Conservation (phyloP, 2,888 invertebrate species). For the Steromphala cineraria region DNA sequence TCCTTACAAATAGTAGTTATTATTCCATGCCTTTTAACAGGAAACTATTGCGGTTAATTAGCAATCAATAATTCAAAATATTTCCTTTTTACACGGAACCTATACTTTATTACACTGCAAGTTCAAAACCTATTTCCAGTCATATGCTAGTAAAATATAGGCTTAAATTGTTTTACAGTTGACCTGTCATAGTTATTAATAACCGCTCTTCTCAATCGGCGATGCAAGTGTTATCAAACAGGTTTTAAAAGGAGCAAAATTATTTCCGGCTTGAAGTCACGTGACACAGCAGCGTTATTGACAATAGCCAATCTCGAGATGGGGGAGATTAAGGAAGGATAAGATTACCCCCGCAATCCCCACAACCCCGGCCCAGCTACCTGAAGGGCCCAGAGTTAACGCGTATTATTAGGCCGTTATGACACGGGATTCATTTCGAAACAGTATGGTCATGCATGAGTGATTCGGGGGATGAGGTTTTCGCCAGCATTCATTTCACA, state of each 20-base stretch:
- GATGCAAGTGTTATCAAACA: background rate
- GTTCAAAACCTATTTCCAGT: background rate
- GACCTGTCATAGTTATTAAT: background rate
- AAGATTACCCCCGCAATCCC: background rate
- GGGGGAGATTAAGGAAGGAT: background rate
- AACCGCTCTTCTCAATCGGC: background rate
- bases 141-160: background rate
- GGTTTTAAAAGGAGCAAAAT: conserved; percentile 8
- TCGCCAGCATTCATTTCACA: background rate
- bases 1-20: no score
- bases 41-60: no score
- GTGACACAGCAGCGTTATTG: background rate
- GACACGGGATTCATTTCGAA: conserved; percentile 4
- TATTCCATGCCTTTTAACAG: no score
- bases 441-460: background rate
- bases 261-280: conserved; percentile 8
- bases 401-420: background rate
- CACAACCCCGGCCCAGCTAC: background rate
- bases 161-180: no score
- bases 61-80: background rate
- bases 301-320: background rate
- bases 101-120: background rate
- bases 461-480: background rate
- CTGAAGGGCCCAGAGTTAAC: background rate
- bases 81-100: background rate